Evolutionary conservation across 1,140 invertebrate genomes (phyloP).

Genomic region (Hycleus phaleratus): DNA sequence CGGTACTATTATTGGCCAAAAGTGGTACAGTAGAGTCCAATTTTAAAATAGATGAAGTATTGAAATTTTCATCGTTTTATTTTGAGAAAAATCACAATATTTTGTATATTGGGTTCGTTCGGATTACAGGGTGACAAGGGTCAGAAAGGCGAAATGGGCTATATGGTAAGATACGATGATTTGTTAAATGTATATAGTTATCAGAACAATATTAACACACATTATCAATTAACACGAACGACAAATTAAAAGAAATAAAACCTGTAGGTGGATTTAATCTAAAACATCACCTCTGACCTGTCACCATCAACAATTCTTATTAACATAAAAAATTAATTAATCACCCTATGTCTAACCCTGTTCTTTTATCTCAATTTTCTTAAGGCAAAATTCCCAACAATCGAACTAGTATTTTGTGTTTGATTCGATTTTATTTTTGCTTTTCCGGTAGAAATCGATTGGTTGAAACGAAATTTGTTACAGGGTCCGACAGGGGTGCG

Average conservation of each 20-base stretch:
- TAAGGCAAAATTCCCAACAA: too few relatives aligned
- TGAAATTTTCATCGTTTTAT: not conserved
- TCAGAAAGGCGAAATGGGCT: slow-evolving; percentile 57
- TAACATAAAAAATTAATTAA: slow-evolving; percentile 5
- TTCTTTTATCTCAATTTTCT: not conserved
- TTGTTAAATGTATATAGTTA: slow-evolving; percentile 8
- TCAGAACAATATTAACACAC: not conserved
- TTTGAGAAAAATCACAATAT: slow-evolving; percentile 25
- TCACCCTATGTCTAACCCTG: slow-evolving; percentile 26
- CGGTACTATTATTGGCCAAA: too few relatives aligned
- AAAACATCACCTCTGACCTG: slow-evolving; percentile 5
- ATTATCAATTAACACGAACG: not conserved
- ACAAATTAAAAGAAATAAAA: not conserved
- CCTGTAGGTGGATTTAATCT: too few relatives aligned
- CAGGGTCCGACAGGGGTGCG: slow-evolving; percentile 45
- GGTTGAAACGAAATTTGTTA: slow-evolving; percentile 36
- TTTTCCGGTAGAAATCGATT: not conserved
- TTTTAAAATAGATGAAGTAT: too few relatives aligned
- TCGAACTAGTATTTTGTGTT: too few relatives aligned
- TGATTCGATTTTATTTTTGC: too few relatives aligned
- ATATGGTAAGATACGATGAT: slow-evolving; percentile 51
- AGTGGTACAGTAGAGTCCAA: too few relatives aligned
- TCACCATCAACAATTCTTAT: slow-evolving; percentile 8
- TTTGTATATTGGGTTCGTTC: slow-evolving; percentile 20
- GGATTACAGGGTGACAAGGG: slow-evolving; percentile 59